phyloP scores from a whole-genome alignment of 1,140 invertebrate genomes.

The Megathymus violae region DNA sequence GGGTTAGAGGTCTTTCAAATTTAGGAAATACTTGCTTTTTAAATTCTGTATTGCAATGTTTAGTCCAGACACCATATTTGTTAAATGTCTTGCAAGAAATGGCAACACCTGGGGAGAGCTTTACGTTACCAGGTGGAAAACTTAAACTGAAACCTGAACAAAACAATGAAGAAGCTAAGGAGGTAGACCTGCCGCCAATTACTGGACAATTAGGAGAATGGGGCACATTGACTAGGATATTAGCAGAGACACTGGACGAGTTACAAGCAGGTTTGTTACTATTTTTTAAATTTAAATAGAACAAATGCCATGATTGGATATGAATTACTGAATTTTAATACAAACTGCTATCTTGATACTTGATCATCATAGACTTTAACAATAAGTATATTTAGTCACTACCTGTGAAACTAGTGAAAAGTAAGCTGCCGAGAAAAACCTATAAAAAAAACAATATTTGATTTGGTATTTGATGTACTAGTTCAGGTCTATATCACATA shows the following conservation, averaged over 20 bases:
- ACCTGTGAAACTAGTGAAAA: too few relatives aligned
- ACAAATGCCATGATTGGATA: background rate
- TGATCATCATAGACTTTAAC: too few relatives aligned
- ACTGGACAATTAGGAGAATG: conserved; percentile 88
- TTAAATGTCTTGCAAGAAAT: conserved; percentile 89
- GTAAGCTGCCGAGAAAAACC: too few relatives aligned
- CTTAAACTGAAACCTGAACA: conserved; percentile 78
- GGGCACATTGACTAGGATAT: conserved; percentile 87
- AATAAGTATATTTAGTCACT: too few relatives aligned
- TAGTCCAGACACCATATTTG: conserved; percentile 94
- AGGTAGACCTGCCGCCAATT: conserved; percentile 85
- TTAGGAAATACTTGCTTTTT: conserved; percentile 98
- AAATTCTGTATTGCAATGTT: conserved; percentile 96
- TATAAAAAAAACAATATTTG: too few relatives aligned
- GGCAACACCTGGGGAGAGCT: conserved; percentile 87
- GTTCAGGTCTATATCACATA: too few relatives aligned
- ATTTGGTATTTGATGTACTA: too few relatives aligned
- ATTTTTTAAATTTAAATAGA: conserved; percentile 28
- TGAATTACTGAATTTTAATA: background rate
- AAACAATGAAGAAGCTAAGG: conserved; percentile 62
- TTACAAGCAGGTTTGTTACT: conserved; percentile 83
- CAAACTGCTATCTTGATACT: too few relatives aligned
- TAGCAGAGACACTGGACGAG: conserved; percentile 88
- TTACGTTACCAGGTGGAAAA: conserved; percentile 88
- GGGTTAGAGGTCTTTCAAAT: conserved; percentile 90